Percentiles rank a stretch among this genome's conserved stretches.
Conservation (phyloP, 2,888 invertebrate genomes). For the Gibbula magus region DNA sequence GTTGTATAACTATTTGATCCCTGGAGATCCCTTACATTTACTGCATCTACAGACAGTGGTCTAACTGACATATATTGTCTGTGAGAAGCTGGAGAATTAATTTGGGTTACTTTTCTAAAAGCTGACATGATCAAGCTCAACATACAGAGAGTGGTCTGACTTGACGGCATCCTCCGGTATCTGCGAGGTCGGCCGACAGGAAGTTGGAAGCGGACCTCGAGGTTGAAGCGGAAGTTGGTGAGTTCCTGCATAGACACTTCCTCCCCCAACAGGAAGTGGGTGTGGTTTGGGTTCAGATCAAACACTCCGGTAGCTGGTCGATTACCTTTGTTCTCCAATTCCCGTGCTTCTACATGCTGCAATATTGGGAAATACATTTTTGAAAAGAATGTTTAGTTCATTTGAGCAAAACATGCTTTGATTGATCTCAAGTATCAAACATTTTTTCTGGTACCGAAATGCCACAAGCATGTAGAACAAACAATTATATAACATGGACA, state of each 20-base stretch:
- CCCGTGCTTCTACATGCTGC: conserved; percentile 30
- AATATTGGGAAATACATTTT: neutral
- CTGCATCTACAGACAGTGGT: no score
- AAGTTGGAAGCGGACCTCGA: conserved; percentile 57
- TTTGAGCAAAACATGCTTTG: neutral
- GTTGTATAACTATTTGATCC: no score
- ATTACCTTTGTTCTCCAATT: conserved; percentile 49
- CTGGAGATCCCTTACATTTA: no score
- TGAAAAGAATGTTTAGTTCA: neutral
- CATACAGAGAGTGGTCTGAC: conserved; percentile 26
- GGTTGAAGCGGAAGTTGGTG: conserved; percentile 45
- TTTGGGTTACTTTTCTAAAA: no score
- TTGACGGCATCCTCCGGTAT: conserved; percentile 30
- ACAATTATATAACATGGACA: no score
- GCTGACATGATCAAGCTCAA: neutral
- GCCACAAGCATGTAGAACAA: no score
- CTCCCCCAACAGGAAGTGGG: conserved; percentile 70
- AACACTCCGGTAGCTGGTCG: conserved; percentile 44
- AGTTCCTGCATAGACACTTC: conserved; percentile 53
- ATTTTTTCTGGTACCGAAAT: no score
- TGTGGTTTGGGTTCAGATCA: conserved; percentile 73
- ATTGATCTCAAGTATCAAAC: no score
- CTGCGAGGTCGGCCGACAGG: conserved; percentile 48
- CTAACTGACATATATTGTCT: no score
- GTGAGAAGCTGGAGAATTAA: no score